A percentile compares a stretch with the other conserved stretches of the same genome.
phyloP scores from a whole-genome alignment of 2,113 vertebrate genomes.

The Ciconia stormi region DNA sequence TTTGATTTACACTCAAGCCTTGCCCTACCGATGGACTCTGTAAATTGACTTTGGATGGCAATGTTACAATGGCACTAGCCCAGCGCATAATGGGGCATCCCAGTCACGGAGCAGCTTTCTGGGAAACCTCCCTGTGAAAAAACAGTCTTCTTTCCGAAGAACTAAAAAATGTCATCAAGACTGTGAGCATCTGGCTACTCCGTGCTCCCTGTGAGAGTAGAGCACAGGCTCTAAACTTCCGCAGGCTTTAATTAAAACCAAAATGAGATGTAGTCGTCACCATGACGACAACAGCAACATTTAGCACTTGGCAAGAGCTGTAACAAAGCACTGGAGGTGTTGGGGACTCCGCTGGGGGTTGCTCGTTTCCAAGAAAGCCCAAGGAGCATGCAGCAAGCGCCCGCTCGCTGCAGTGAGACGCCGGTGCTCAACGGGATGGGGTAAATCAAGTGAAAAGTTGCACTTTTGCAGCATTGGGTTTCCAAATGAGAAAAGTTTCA shows the following conservation, averaged over 20 bases:
- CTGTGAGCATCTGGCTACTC: not conserved
- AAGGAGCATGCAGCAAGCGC: rapidly evolving
- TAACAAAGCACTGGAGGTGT: conserved; percentile 26
- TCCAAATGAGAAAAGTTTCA: not conserved
- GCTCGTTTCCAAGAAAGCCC: conserved; percentile 12
- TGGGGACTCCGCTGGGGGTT: not conserved
- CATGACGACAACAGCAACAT: not conserved
- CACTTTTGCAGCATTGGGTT: not conserved
- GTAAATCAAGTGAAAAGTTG: not conserved
- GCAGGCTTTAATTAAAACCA: conserved; percentile 22
- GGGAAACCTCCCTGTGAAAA: not conserved
- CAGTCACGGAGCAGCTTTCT: not conserved
- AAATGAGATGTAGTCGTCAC: not conserved
- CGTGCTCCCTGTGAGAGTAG: not conserved
- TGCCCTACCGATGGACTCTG: not conserved
- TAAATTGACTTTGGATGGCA: not conserved
- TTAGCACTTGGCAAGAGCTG: not conserved
- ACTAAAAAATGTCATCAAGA: not conserved
- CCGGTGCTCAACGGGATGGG: rapidly evolving
- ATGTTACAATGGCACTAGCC: not conserved
- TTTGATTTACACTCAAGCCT: not conserved
- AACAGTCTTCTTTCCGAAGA: not conserved
- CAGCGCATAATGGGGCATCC: not conserved
- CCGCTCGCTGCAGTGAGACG: not conserved
- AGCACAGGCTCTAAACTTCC: not conserved